These are phyloP conservation scores for Denticeps clupeoides DNA, from an alignment of 2,797 vertebrate species.

Conservation along the genomic window DNA sequence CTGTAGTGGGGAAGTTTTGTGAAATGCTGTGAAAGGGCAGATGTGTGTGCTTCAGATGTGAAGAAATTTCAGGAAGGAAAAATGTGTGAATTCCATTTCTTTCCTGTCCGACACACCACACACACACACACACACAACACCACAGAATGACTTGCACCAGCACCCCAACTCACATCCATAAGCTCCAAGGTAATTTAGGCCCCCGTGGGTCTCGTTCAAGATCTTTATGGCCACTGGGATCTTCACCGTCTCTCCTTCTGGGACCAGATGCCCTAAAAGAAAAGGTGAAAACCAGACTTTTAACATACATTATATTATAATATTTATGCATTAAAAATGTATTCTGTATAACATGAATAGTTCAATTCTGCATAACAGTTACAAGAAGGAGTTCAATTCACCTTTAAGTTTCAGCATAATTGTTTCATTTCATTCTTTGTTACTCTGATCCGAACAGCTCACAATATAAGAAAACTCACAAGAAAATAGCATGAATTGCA, in stretches of 20 bases:
- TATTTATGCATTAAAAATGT: constrained; percentile 3
- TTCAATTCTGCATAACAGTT: too few relatives aligned
- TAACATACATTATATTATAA: constrained; percentile 11
- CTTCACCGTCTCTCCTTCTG: constrained; percentile 94
- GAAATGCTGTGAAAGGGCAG: too few relatives aligned
- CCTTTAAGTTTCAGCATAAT: too few relatives aligned
- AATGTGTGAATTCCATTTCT: neutral
- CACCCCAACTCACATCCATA: constrained; percentile 84
- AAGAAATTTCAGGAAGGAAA: too few relatives aligned
- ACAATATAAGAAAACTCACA: too few relatives aligned
- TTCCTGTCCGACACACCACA: constrained; percentile 29
- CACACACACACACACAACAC: constrained; percentile 19
- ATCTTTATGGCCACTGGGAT: constrained; percentile 97
- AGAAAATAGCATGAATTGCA: too few relatives aligned
- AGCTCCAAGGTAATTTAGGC: constrained; percentile 96
- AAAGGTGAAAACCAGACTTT: constrained; percentile 24
- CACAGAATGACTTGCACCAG: neutral
- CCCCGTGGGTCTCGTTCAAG: constrained; percentile 84
- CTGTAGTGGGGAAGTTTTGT: too few relatives aligned
- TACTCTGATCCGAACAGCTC: too few relatives aligned
- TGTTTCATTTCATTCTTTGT: too few relatives aligned
- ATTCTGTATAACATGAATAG: neutral
- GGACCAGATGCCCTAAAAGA: constrained; percentile 85
- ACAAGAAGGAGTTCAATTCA: too few relatives aligned
- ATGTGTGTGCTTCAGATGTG: too few relatives aligned